phyloP scores from a whole-genome alignment of 2,888 invertebrate species.

The Thera britannica region DNA sequence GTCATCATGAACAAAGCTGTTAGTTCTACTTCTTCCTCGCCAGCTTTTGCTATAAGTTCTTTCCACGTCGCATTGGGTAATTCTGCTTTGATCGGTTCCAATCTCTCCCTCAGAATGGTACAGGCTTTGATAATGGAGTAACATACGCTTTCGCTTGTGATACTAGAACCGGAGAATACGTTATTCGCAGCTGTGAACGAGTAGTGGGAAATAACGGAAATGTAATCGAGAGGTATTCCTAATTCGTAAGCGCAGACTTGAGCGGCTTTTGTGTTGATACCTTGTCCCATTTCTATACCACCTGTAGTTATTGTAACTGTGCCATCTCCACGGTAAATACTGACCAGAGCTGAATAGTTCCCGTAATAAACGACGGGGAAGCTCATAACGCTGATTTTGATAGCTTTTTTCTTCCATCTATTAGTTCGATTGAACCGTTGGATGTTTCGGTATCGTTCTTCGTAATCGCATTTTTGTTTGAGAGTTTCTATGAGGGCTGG shows the following conservation, averaged over 20 bases:
- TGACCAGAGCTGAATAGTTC: conserved; percentile 85
- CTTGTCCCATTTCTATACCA: conserved; percentile 91
- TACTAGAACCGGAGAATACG: conserved; percentile 87
- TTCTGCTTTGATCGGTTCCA: conserved; percentile 82
- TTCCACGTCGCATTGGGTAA: conserved; percentile 83
- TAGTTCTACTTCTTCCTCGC: conserved; percentile 82
- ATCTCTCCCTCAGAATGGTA: conserved; percentile 80
- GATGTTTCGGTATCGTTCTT: conserved; percentile 76
- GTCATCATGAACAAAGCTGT: conserved; percentile 86
- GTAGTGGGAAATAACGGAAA: conserved; percentile 86
- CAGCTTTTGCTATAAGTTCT: conserved; percentile 84
- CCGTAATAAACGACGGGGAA: conserved; percentile 85
- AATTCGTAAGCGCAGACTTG: conserved; percentile 91
- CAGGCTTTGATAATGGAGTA: conserved; percentile 86
- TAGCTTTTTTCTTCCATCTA: conserved; percentile 90
- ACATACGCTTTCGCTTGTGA: conserved; percentile 86
- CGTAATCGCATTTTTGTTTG: conserved; percentile 82
- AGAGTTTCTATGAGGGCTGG: conserved; percentile 83
- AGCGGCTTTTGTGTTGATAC: conserved; percentile 90
- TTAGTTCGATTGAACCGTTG: conserved; percentile 86
- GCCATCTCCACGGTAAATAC: conserved; percentile 88
- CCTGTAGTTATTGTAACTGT: conserved; percentile 89
- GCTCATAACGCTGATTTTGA: conserved; percentile 87
- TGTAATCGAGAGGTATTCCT: conserved; percentile 86
- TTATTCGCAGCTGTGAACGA: conserved; percentile 86